These are phyloP conservation scores for Hypothenemus hampei DNA, from an alignment of 1,140 invertebrate genomes.

Conservation along the genomic window DNA sequence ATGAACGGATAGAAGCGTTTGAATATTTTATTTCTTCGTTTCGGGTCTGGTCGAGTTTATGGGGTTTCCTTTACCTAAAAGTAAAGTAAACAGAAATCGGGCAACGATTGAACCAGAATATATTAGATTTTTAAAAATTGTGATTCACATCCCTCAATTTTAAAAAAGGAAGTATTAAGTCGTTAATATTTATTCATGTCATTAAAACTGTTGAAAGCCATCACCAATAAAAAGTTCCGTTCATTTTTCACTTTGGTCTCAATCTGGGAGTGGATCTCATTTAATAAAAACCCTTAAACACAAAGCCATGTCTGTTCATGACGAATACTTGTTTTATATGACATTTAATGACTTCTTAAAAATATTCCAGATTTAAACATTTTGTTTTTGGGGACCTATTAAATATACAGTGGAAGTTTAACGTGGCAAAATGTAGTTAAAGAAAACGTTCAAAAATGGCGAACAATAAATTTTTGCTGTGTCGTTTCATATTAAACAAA, in stretches of 20 bases:
- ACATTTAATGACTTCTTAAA: neutral
- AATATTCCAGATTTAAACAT: neutral
- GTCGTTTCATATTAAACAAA: slow-evolving; percentile 4
- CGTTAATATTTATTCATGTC: too few species aligned
- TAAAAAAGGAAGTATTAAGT: too few species aligned
- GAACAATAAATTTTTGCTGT: neutral
- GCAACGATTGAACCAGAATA: neutral
- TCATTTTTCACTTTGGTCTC: too few species aligned
- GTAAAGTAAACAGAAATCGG: slow-evolving; percentile 1
- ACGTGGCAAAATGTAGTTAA: neutral
- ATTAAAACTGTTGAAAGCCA: too few species aligned
- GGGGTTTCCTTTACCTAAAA: neutral
- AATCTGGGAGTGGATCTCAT: too few species aligned
- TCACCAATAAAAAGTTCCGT: too few species aligned
- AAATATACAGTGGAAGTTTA: neutral
- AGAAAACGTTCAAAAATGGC: neutral
- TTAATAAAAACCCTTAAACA: too few species aligned
- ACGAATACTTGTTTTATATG: too few species aligned
- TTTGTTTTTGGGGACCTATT: neutral
- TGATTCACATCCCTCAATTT: too few species aligned
- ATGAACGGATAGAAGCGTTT: neutral
- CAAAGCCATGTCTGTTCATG: too few species aligned
- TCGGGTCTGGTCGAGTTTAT: neutral
- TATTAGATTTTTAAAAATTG: slow-evolving; percentile 11
- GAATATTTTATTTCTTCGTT: neutral